Percentiles rank a stretch among this genome's conserved stretches.
Evolutionary conservation across 2,888 invertebrate genomes (phyloP).

Genomic region (Eilema depressum): DNA sequence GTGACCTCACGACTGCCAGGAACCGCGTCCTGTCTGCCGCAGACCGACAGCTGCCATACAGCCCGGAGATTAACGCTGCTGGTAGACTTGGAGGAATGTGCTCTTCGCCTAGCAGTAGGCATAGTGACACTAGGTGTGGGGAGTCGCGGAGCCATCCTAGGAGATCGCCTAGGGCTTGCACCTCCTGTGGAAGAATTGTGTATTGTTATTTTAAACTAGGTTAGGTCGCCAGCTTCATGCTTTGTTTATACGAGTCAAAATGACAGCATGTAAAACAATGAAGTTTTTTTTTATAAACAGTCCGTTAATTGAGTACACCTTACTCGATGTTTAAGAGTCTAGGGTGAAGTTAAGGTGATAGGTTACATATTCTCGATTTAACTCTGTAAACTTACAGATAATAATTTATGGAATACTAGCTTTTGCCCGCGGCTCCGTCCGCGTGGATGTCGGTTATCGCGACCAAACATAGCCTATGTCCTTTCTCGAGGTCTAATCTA

Average conservation of each 20-base stretch:
- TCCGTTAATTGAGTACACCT: too few species aligned
- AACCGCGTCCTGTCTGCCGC: constrained; percentile 71
- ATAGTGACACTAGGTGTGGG: constrained; percentile 79
- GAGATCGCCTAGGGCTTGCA: constrained; percentile 76
- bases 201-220: neutral
- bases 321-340: too few species aligned
- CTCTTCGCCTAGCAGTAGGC: constrained; percentile 80
- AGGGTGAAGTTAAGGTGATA: too few species aligned
- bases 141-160: constrained; percentile 82
- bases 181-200: constrained; percentile 66
- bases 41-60: constrained; percentile 79
- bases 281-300: too few species aligned
- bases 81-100: constrained; percentile 75
- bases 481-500: too few species aligned
- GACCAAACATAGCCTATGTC: too few species aligned
- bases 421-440: too few species aligned
- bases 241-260: neutral
- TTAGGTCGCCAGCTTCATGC: neutral
- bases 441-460: too few species aligned
- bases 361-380: too few species aligned
- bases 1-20: constrained; percentile 73
- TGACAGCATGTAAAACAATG: too few species aligned
- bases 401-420: too few species aligned
- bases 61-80: constrained; percentile 72
- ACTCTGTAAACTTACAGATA: too few species aligned